These are phyloP conservation scores for Zoanthus sansibaricus DNA, from an alignment of 92 coral and sea anemone genomes.

Conservation along the genomic window DNA sequence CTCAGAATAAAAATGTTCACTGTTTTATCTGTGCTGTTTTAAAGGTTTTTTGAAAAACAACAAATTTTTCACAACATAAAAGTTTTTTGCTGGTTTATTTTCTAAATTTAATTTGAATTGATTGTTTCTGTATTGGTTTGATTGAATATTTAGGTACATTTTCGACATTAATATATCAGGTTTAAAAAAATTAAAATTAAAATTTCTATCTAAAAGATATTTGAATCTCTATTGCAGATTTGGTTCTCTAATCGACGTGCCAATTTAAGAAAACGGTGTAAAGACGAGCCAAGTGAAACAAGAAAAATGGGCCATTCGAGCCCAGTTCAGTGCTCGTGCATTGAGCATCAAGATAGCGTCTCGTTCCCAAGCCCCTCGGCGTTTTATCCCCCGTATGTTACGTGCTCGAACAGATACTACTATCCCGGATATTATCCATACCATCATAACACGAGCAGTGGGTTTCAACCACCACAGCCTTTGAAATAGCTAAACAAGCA, in stretches of 20 bases:
- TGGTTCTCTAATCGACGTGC: slow-evolving; percentile 42
- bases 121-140: too few species aligned
- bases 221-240: not conserved
- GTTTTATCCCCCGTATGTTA: not conserved
- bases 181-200: not conserved
- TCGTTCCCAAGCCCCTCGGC: not conserved
- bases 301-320: not conserved
- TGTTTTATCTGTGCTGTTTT: too few species aligned
- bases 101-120: too few species aligned
- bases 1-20: too few species aligned
- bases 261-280: slow-evolving; percentile 23
- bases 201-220: not conserved
- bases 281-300: not conserved
- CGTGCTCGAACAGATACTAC: slow-evolving; percentile 14
- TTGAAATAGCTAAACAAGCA: not conserved
- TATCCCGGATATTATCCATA: slow-evolving; percentile 23
- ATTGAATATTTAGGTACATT: too few species aligned
- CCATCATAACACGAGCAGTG: not conserved
- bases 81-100: too few species aligned
- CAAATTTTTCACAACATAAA: too few species aligned
- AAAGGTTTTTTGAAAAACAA: too few species aligned
- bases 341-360: slow-evolving; percentile 13
- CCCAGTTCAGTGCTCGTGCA: slow-evolving; percentile 9
- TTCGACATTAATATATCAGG: not conserved
- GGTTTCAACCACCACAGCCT: not conserved